Evolutionary conservation across 2,113 vertebrate species (phyloP).

Genomic region (Ciconia maguari): DNA sequence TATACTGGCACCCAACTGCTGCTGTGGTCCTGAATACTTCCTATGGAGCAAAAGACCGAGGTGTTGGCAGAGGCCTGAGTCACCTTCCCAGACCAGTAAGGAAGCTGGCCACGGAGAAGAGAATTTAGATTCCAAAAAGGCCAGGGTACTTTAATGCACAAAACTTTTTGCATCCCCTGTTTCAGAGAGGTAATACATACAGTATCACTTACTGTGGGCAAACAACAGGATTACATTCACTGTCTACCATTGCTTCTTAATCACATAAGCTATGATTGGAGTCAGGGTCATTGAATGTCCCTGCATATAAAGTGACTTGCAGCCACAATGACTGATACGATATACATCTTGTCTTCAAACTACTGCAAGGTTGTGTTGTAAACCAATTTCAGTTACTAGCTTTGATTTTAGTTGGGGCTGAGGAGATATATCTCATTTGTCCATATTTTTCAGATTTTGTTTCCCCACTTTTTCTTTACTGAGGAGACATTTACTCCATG

Average conservation of each 20-base stretch:
- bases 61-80: not conserved
- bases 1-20: not conserved
- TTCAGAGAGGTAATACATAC: not conserved
- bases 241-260: not conserved
- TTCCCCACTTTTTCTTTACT: not conserved
- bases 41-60: not conserved
- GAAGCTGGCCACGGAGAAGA: not conserved
- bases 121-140: not conserved
- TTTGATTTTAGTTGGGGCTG: not conserved
- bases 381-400: not conserved
- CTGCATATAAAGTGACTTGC: not conserved
- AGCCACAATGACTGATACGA: not conserved
- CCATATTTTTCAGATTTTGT: slow-evolving; percentile 2
- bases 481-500: not conserved
- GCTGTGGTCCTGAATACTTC: not conserved
- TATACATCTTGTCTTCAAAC: not conserved
- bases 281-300: not conserved
- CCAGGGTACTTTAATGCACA: not conserved
- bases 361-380: not conserved
- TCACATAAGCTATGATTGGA: not conserved
- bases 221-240: not conserved
- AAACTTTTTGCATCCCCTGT: not conserved
- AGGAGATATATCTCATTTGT: not conserved
- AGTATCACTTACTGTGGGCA: not conserved
- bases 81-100: not conserved